A percentile compares a stretch with the other conserved stretches of the same genome.
Evolutionary conservation across 2,888 invertebrate genomes (phyloP).

Genomic region (Nesidiocoris tenuis): DNA sequence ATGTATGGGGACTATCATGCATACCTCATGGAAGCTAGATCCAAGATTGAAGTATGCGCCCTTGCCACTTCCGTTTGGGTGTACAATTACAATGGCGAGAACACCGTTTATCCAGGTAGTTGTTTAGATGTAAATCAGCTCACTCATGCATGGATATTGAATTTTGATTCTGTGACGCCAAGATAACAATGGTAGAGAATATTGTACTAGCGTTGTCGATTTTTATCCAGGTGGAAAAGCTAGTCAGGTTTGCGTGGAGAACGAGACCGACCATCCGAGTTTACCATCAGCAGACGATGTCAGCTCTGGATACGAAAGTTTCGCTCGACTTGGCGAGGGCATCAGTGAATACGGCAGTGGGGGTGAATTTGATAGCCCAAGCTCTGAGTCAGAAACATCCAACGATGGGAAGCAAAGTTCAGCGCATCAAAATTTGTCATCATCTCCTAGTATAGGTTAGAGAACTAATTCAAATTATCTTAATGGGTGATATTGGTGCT

Average conservation of each 20-base stretch:
- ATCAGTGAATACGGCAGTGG: constrained; percentile 49
- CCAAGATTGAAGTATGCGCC: constrained; percentile 71
- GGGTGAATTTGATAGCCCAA: constrained; percentile 49
- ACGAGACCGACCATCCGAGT: constrained; percentile 57
- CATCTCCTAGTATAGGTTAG: constrained; percentile 51
- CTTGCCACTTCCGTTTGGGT: constrained; percentile 77
- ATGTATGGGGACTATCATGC: constrained; percentile 79
- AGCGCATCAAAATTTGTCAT: constrained; percentile 41
- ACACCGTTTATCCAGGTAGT: constrained; percentile 50
- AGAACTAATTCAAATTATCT: not conserved
- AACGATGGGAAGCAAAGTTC: constrained; percentile 38
- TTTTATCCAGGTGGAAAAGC: constrained; percentile 15
- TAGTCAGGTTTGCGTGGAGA: constrained; percentile 44
- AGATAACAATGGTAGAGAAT: no score
- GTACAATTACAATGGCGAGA: constrained; percentile 66
- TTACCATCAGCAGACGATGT: constrained; percentile 66
- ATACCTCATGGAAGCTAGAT: constrained; percentile 81
- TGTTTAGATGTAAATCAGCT: not conserved
- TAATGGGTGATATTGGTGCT: no score
- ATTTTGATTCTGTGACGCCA: no score
- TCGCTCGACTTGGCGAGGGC: constrained; percentile 52
- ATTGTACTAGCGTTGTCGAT: no score
- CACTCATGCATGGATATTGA: no score
- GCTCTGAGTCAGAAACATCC: constrained; percentile 47
- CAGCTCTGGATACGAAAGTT: constrained; percentile 76